Conservation (phyloP, 2,113 vertebrate species). For the Pachycephala philippinensis region DNA sequence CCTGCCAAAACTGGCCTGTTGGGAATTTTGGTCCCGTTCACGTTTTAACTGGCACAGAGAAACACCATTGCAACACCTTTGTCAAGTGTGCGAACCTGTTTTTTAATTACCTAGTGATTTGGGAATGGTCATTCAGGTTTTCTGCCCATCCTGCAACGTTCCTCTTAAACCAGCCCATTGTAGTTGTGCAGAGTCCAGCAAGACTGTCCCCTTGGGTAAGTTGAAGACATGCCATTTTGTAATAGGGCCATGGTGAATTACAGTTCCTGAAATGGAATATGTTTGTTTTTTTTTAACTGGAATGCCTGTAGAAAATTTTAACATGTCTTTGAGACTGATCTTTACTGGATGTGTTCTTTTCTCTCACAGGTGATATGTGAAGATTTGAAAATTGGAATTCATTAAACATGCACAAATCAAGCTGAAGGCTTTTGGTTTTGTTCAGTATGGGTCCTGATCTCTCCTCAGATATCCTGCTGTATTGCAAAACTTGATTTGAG, state of each 20-base stretch:
- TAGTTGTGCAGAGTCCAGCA: neutral
- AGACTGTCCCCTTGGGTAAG: neutral
- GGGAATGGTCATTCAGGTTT: neutral
- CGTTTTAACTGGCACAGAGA: neutral
- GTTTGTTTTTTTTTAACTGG: neutral
- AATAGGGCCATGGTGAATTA: neutral
- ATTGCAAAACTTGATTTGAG: slow-evolving; percentile 28
- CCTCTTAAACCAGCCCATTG: neutral
- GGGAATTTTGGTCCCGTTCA: neutral
- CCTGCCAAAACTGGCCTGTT: neutral
- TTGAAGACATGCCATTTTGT: neutral
- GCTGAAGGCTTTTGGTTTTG: neutral
- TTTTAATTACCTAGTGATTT: neutral
- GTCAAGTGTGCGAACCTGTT: neutral
- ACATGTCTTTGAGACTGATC: neutral
- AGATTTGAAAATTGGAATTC: slow-evolving; percentile 49
- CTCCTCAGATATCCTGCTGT: slow-evolving; percentile 36
- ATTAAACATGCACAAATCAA: slow-evolving; percentile 31
- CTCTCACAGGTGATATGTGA: slow-evolving; percentile 45
- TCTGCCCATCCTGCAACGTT: neutral
- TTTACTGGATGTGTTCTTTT: neutral
- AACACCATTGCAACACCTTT: neutral
- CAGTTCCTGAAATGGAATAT: neutral
- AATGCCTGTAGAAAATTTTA: neutral
- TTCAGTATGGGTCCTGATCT: slow-evolving; percentile 35